Percentiles rank a stretch among this genome's conserved stretches.
phyloP scores from a whole-genome alignment of 2,113 vertebrate species.

The Albula goreensis region DNA sequence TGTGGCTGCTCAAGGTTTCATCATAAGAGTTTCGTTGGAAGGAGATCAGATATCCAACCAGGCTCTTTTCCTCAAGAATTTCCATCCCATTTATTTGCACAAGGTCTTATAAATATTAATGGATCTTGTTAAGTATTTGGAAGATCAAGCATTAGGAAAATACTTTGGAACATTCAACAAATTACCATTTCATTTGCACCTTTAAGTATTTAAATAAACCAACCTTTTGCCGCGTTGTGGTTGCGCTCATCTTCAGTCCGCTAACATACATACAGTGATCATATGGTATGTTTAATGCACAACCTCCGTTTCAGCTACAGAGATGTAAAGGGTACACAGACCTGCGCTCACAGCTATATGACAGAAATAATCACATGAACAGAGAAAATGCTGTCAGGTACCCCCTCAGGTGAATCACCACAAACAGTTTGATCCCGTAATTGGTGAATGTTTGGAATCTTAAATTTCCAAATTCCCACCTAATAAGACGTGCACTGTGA shows the following conservation, averaged over 20 bases:
- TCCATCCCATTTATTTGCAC: slow-evolving; percentile 8
- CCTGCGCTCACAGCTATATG: no score
- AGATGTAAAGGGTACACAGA: no score
- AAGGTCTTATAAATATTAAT: slow-evolving; percentile 33
- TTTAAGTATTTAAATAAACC: slow-evolving; percentile 20
- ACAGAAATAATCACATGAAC: no score
- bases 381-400: no score
- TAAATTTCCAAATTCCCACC: no score
- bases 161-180: background rate
- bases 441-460: no score
- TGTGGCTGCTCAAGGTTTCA: background rate
- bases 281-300: slow-evolving; percentile 6
- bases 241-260: slow-evolving; percentile 11
- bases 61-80: slow-evolving; percentile 4
- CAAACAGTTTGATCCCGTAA: no score
- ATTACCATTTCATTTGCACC: slow-evolving; percentile 29
- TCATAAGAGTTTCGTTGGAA: slow-evolving; percentile 13
- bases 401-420: no score
- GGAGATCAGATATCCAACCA: slow-evolving; percentile 13
- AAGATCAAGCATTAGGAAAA: slow-evolving; percentile 22
- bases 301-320: no score
- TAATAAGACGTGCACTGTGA: no score
- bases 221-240: slow-evolving; percentile 4
- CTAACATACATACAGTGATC: background rate
- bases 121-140: slow-evolving; percentile 27